These are phyloP conservation scores for Dryobates pubescens DNA, from an alignment of 2,797 vertebrate species.

Conservation along the genomic window DNA sequence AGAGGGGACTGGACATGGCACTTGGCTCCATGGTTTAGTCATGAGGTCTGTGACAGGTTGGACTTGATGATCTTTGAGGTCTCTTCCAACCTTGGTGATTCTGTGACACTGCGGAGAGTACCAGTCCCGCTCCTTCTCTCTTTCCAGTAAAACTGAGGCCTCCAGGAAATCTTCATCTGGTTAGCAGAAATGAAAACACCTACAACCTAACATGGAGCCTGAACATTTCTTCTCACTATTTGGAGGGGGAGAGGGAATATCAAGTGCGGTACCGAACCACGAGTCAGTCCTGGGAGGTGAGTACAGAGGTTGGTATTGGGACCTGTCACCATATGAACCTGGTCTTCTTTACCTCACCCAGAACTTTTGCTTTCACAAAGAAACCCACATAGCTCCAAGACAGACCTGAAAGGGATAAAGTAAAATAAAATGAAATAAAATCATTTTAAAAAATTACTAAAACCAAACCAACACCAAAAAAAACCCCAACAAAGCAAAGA, in stretches of 20 bases:
- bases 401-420: not conserved
- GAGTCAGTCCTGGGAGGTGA: slow-evolving; percentile 67
- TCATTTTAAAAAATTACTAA: too few species aligned
- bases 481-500: not conserved
- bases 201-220: slow-evolving; percentile 75
- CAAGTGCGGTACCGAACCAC: slow-evolving; percentile 35
- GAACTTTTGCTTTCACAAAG: not conserved
- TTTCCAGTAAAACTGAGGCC: slow-evolving; percentile 74
- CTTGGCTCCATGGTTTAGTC: too few species aligned
- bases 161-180: slow-evolving; percentile 57
- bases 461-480: too few species aligned
- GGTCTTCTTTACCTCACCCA: not conserved
- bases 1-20: too few species aligned
- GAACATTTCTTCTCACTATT: slow-evolving; percentile 70
- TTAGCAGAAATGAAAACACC: not conserved
- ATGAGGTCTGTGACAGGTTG: too few species aligned
- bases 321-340: rapidly evolving
- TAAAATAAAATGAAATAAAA: not conserved
- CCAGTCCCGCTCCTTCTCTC: not conserved
- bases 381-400: not conserved
- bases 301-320: not conserved
- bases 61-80: too few species aligned
- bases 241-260: slow-evolving; percentile 45
- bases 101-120: not conserved
- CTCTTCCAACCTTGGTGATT: too few species aligned